A percentile compares a stretch with the other conserved stretches of the same genome.
These are phyloP conservation scores for Hydractinia symbiolongicarpus DNA, from an alignment of 30 jellyfish, hydroid and myxozoan species.

Conservation along the genomic window DNA sequence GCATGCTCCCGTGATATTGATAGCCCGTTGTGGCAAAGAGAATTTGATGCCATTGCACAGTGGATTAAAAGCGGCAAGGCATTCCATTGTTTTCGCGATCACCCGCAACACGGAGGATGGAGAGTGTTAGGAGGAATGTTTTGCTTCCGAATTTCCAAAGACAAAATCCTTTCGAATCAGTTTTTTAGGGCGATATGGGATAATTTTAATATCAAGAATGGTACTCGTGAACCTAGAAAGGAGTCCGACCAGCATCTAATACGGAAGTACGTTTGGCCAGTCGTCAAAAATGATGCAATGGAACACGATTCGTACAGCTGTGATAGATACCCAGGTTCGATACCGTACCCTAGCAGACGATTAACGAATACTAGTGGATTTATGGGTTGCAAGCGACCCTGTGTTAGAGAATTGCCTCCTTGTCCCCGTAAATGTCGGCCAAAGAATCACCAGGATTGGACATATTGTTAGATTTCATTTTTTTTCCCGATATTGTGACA, in stretches of 20 bases:
- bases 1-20: conserved; percentile 1
- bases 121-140: neutral
- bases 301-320: neutral
- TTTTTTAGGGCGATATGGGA: neutral
- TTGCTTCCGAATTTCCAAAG: neutral
- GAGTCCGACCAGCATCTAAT: neutral
- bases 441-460: neutral
- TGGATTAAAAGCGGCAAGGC: neutral
- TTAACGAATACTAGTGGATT: neutral
- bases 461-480: neutral
- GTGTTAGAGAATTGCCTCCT: neutral
- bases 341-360: neutral
- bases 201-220: neutral
- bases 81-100: neutral
- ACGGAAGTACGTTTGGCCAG: neutral
- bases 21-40: neutral
- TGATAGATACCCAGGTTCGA: neutral
- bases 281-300: neutral
- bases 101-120: conserved; percentile 1
- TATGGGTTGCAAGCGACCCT: neutral
- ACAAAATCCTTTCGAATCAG: neutral
- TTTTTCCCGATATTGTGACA: too few species aligned
- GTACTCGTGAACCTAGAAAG: neutral
- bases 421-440: neutral
- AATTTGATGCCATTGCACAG: neutral